Evolutionary conservation across 64 coral and sea anemone species (phyloP).

Genomic region (Actinia tenebrosa): DNA sequence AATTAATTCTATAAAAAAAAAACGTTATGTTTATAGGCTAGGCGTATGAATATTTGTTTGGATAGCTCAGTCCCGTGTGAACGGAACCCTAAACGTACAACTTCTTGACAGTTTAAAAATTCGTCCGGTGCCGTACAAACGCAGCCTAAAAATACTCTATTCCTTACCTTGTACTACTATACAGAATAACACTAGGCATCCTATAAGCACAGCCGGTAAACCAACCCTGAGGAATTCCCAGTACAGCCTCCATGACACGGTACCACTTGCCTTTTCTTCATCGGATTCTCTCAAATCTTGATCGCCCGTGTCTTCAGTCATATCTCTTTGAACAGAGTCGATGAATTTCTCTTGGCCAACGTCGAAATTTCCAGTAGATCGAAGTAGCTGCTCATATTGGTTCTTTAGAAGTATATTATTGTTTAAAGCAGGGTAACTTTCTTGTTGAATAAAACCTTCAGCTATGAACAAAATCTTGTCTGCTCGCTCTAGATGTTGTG

Average conservation of each 20-base stretch:
- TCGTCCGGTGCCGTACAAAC: too few species aligned
- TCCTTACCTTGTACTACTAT: not conserved
- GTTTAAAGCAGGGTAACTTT: not conserved
- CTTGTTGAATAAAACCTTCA: not conserved
- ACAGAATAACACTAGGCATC: not conserved
- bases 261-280: constrained; percentile 16
- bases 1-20: too few species aligned
- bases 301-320: not conserved
- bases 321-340: not conserved
- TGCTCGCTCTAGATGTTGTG: not conserved
- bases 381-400: too few species aligned
- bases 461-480: constrained; percentile 6
- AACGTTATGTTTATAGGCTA: too few species aligned
- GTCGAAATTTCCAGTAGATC: too few species aligned
- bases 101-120: too few species aligned
- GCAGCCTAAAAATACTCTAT: too few species aligned
- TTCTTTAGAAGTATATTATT: not conserved
- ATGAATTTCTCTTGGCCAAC: not conserved
- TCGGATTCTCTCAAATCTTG: constrained; percentile 1
- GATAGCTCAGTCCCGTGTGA: too few species aligned
- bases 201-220: not conserved
- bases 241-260: constrained; percentile 33
- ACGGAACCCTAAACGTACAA: too few species aligned
- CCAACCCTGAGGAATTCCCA: constrained; percentile 45
- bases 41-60: too few species aligned